Base-by-base conservation (phyloP, 1,140 invertebrate species). In the Battus philenor region DNA sequence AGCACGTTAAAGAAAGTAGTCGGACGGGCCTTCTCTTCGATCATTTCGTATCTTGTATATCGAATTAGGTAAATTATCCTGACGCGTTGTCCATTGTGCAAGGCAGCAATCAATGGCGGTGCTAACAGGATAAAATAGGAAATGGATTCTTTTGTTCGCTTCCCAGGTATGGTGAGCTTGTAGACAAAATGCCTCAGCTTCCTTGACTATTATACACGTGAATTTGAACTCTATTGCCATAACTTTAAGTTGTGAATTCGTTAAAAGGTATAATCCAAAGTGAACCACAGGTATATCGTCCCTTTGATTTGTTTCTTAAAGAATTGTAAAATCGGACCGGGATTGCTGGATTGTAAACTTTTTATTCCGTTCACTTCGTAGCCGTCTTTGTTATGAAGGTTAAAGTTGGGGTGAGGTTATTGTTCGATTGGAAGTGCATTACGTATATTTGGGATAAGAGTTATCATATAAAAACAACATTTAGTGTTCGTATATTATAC, bases 91-190 rank as follows among this genome's bases (percentile, higher is more conserved):
- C 20, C 22, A 39, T 41, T 41, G 38, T 41, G 13, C 38, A 41
- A 41, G 38, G 12, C 24, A 41, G n/a, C 38, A 41, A 41, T 41
- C 38, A 41, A 41, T 41, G 13, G 11, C 24, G 38, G 24, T 41
- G 24, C 38, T 41, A 41, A 41, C 38, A 41, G 38, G 38, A 41
- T 41, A 41, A 41, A 41, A 27, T 41, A 41, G 38, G 38, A 41
- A 41, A 41, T 41, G 38, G 24, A 41, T 41, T 41, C 38, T 41
- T 41, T 41, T 41, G 38, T 41, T 41, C 38, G 24, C 8, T 27
- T 29, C 38, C 24, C 38, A 41, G 38, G 38, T 41, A 41, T 16
- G 29, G n/a, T 2, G 15, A 3, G 13, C 6, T 11, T 7, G 38
- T 41, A 41, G 38, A 41, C 38, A 27, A 27, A 41, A 41, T 41